Base-by-base conservation (phyloP, 2,113 vertebrate species). In the Agelaius tricolor region DNA sequence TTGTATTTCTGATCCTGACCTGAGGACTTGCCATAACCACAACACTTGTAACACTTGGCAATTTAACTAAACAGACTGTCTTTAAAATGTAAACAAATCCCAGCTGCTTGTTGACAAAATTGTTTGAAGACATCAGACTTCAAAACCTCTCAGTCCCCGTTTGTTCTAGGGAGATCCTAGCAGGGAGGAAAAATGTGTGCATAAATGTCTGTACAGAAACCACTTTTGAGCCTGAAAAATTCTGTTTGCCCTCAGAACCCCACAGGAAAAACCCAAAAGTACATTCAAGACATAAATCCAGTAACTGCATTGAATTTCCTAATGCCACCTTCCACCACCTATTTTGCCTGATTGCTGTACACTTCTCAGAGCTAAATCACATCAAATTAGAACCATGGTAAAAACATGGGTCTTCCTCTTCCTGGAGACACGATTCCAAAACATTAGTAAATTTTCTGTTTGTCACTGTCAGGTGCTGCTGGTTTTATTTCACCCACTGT, bases 21-120 rank as follows among this genome's bases (percentile, higher is more conserved):
- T 43, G 71, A 75, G 49, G 41, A 41, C 88, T 1, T 58, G 61
- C 54, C 35, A 13, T 65, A 92, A 86, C 75, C 75, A 67, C 75
- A 71, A 52, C 54, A 77, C 87, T 93, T 83, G 63, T 74, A 92
- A 69, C 1, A 7, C 76, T 77, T 86, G 79, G 65, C 61, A 46
- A 61, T 84, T 87, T 75, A 54, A 82, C 88, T 82, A 74, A 92
- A 81, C 23, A 88, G 27, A 15, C 58, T 65, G 33, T n/a, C 88
- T 92, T 81, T 46, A 82, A 94, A 95, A 67, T 17, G 33, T 81
- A 61, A 93, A 88, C 72, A 92, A 21, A 68, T 65, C 65, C 84
- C 83, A 84, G 88, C 63, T 89, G 47, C 49, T 90, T 78, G 80
- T 68, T 90, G 85, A 83, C 62, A 71, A 94, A 92, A 75, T 13